phyloP scores from a whole-genome alignment of 2,888 invertebrate species.

The Neoascia interrupta region DNA sequence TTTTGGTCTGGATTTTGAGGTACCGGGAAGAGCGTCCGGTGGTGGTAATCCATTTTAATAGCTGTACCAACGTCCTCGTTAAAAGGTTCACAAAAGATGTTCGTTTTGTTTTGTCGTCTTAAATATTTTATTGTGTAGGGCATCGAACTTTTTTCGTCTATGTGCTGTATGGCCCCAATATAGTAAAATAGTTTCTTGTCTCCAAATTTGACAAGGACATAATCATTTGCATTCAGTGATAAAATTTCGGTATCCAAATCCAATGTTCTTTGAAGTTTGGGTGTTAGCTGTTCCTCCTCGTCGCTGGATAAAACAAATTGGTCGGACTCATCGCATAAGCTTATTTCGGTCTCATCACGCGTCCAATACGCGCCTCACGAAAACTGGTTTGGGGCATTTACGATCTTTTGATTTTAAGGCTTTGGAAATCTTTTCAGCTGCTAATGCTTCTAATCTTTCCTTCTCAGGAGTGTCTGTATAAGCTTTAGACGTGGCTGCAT shows the following conservation, averaged over 20 bases:
- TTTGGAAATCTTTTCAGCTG: conserved; percentile 36
- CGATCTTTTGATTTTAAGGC: too few species aligned
- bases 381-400: too few species aligned
- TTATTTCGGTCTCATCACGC: conserved; percentile 40
- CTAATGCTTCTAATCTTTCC: conserved; percentile 27
- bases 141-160: neutral
- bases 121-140: neutral
- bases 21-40: conserved; percentile 4
- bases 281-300: conserved; percentile 29
- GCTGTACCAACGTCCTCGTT: conserved; percentile 6
- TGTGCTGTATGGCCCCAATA: conserved; percentile 1
- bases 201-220: conserved; percentile 29
- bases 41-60: conserved; percentile 20
- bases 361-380: conserved; percentile 30
- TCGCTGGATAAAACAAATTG: conserved; percentile 32
- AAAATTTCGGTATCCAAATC: neutral
- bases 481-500: neutral
- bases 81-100: neutral
- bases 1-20: conserved; percentile 7
- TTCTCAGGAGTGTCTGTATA: conserved; percentile 27
- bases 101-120: neutral
- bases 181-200: conserved; percentile 15
- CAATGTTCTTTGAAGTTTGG: conserved; percentile 2
- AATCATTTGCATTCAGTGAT: conserved; percentile 1
- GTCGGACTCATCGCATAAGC: conserved; percentile 15